A percentile compares a stretch with the other conserved stretches of the same genome.
These are phyloP conservation scores for Zapornia atra DNA, from an alignment of 2,113 vertebrate species.

Conservation along the genomic window DNA sequence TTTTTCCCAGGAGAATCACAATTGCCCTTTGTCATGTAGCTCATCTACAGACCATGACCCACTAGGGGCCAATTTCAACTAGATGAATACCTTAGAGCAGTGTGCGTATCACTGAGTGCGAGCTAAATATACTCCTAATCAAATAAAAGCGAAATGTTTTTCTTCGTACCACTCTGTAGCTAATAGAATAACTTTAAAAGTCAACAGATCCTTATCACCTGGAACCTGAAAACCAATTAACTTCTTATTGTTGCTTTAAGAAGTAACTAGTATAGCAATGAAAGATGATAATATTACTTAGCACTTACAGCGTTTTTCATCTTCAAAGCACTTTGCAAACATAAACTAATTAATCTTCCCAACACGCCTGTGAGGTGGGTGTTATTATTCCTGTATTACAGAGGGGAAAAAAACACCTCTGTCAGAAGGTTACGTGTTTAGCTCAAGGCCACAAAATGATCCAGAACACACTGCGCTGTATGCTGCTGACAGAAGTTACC, in stretches of 20 bases:
- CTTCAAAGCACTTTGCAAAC: conserved; percentile 64
- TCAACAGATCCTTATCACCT: conserved; percentile 58
- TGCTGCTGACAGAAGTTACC: background rate
- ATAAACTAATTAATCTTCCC: conserved; percentile 64
- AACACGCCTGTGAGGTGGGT: conserved; percentile 2
- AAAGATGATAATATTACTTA: conserved; percentile 51
- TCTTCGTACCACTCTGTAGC: background rate
- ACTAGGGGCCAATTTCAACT: conserved; percentile 40
- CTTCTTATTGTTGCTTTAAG: conserved; percentile 57
- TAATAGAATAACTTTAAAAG: conserved; percentile 55
- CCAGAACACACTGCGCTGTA: background rate
- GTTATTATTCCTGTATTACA: conserved; percentile 28
- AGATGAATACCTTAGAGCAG: background rate
- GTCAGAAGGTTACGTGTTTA: conserved; percentile 22
- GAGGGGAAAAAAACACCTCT: background rate
- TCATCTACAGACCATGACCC: conserved; percentile 27
- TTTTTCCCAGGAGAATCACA: conserved; percentile 36
- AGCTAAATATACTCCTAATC: conserved; percentile 37
- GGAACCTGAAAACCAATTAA: conserved; percentile 64
- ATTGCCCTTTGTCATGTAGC: conserved; percentile 12
- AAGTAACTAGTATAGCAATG: conserved; percentile 36
- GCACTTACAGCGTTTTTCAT: conserved; percentile 35
- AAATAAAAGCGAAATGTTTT: conserved; percentile 29
- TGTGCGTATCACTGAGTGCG: background rate
- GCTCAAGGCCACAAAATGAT: conserved; percentile 53